Evolutionary conservation across 2,113 vertebrate genomes (phyloP).

Genomic region (Blennius ocellaris): DNA sequence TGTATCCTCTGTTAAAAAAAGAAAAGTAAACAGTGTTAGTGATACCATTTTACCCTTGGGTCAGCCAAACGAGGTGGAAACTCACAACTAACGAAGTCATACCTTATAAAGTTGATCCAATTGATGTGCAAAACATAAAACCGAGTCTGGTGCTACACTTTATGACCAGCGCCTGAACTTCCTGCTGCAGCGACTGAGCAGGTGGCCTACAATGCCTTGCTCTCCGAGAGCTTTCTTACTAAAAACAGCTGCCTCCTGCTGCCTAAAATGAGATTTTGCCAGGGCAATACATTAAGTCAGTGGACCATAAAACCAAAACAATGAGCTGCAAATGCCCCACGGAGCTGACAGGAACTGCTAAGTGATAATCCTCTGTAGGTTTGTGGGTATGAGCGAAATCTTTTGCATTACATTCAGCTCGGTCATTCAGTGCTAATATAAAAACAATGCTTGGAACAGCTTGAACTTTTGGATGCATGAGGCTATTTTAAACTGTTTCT

Average conservation of each 20-base stretch:
- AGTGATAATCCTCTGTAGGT: background rate
- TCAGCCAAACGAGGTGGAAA: no score
- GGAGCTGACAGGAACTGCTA: background rate
- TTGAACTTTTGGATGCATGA: background rate
- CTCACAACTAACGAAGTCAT: no score
- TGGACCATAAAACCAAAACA: background rate
- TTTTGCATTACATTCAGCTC: background rate
- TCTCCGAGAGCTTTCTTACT: background rate
- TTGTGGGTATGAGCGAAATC: background rate
- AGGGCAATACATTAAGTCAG: background rate
- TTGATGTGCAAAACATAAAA: no score
- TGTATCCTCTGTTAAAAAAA: slow-evolving; percentile 75
- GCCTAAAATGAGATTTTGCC: slow-evolving; percentile 5
- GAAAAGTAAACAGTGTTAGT: background rate
- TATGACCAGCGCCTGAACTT: background rate
- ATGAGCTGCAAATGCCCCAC: background rate
- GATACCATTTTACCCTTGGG: no score
- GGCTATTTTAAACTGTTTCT: background rate
- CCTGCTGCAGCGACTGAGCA: background rate
- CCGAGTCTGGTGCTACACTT: no score
- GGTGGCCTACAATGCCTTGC: background rate
- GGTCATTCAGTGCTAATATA: background rate
- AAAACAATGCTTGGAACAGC: background rate
- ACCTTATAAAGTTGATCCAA: no score
- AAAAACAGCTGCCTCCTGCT: slow-evolving; percentile 2